These are phyloP conservation scores for Drosophila varians DNA, from an alignment of 1,140 invertebrate genomes.

Conservation along the genomic window DNA sequence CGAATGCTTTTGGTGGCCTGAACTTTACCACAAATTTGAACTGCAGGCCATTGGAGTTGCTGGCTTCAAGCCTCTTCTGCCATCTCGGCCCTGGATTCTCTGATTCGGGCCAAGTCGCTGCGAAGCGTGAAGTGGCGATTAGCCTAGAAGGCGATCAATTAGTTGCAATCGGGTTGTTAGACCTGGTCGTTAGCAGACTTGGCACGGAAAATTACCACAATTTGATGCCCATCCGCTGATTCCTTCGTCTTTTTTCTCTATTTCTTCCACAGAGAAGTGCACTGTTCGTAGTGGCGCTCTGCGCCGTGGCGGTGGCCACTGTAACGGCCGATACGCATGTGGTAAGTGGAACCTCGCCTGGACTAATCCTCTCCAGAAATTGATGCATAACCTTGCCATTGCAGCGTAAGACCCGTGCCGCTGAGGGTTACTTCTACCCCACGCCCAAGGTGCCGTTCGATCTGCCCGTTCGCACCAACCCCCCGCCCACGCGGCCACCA, in stretches of 20 bases:
- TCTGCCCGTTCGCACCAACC: constrained; percentile 54
- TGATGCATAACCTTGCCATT: neutral
- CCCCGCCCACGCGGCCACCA: constrained; percentile 53
- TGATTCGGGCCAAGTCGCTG: constrained; percentile 45
- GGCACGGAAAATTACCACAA: constrained; percentile 2
- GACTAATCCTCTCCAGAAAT: neutral
- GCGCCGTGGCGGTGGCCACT: constrained; percentile 74
- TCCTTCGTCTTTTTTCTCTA: constrained; percentile 5
- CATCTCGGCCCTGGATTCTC: neutral
- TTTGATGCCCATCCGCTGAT: neutral
- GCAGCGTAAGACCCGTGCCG: constrained; percentile 70
- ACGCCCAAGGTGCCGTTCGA: constrained; percentile 69
- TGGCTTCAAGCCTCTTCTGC: constrained; percentile 8
- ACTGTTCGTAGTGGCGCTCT: constrained; percentile 77
- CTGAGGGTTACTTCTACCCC: constrained; percentile 74
- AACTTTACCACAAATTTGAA: constrained; percentile 60
- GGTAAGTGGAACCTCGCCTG: constrained; percentile 48
- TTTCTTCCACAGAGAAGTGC: constrained; percentile 73
- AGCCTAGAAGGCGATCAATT: constrained; percentile 71
- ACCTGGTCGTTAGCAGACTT: constrained; percentile 25
- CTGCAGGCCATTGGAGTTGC: constrained; percentile 30
- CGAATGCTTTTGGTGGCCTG: constrained; percentile 43
- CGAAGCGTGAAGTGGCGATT: constrained; percentile 62
- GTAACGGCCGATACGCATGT: constrained; percentile 67
- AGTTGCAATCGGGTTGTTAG: constrained; percentile 54